A percentile compares a stretch with the other conserved stretches of the same genome.
Evolutionary conservation across 2,113 vertebrate species (phyloP).

Genomic region (Pseudorhombus dupliciocellatus): DNA sequence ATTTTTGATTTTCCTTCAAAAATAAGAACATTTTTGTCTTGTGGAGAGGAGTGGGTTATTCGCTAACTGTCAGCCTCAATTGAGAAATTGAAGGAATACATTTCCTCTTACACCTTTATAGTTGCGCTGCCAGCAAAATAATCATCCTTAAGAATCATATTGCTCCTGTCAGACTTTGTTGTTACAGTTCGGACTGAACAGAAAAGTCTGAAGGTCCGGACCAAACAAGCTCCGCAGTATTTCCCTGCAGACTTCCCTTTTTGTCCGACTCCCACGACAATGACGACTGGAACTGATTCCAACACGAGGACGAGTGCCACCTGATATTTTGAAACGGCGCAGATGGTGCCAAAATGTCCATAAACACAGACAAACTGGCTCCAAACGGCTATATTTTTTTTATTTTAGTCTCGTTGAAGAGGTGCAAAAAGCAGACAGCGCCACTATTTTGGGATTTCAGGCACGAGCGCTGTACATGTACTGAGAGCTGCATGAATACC

Average conservation of each 20-base stretch:
- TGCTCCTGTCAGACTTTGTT: neutral
- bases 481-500: constrained; percentile 40
- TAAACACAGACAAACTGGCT: constrained; percentile 44
- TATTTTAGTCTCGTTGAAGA: constrained; percentile 37
- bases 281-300: constrained; percentile 18
- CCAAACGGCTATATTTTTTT: constrained; percentile 47
- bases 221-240: constrained; percentile 2
- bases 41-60: too few species aligned
- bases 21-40: too few species aligned
- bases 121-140: neutral
- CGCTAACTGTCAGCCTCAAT: too few species aligned
- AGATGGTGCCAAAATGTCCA: constrained; percentile 38
- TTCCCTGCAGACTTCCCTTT: constrained; percentile 8
- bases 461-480: constrained; percentile 17
- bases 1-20: too few species aligned
- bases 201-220: neutral
- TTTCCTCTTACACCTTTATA: neutral
- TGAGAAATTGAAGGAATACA: too few species aligned
- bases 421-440: constrained; percentile 45
- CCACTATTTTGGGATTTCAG: constrained; percentile 6
- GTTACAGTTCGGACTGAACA: neutral
- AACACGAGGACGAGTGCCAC: constrained; percentile 24
- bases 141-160: too few species aligned
- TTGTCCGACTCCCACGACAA: constrained; percentile 1
- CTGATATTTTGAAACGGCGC: constrained; percentile 39